Base-by-base conservation (phyloP, 2,888 invertebrate species). In the Lepidocyrtoides sp. region DNA sequence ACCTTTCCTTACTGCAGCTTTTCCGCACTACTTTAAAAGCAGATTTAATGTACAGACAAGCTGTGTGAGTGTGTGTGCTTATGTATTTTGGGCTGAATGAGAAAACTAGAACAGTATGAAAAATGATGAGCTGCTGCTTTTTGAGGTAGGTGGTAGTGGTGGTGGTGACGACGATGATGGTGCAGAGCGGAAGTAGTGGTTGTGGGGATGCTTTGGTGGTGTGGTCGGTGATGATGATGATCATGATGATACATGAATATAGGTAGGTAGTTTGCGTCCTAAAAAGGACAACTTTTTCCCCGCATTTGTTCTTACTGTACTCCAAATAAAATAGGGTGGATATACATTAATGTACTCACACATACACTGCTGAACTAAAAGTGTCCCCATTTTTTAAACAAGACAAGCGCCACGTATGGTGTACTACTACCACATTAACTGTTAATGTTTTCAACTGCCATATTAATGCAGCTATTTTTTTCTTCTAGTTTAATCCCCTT, bases 121-220 rank as follows among this genome's bases (percentile, higher is more conserved):
- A 83, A 83, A 66, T 83, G 83, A 83, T 63, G 63, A 66, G 83
- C 44, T 83, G 41, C 17, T n/a, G n/a, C n/a, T n/a, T n/a, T n/a
- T n/a, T n/a, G n/a, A n/a, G n/a, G n/a, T n/a, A n/a, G 82, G n/a
- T 36, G 36, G 14, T 77, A 75, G 26, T 7, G 32, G 54, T 79
- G 51, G 17, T 10, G 17, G 54, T 54, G n/a, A n/a, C n/a, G n/a
- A n/a, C n/a, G n/a, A n/a, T n/a, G n/a, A 29, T 63, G 23, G 63
- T 26, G 26, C 29, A 14, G 8, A 29, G 63, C 36, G 36, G 69
- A 69, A 69, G 41, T 63, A 32, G 48, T 81, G 79, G 79, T 29
- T 51, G 26, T 32, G 36, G 29, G 29, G 63, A 36, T n/a, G n/a
- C 5, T 32, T 12, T 69, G 36, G 69, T 41, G 32, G 69, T 26